These are phyloP conservation scores for Hydrophis major DNA, from an alignment of 2,797 vertebrate genomes.

Conservation along the genomic window DNA sequence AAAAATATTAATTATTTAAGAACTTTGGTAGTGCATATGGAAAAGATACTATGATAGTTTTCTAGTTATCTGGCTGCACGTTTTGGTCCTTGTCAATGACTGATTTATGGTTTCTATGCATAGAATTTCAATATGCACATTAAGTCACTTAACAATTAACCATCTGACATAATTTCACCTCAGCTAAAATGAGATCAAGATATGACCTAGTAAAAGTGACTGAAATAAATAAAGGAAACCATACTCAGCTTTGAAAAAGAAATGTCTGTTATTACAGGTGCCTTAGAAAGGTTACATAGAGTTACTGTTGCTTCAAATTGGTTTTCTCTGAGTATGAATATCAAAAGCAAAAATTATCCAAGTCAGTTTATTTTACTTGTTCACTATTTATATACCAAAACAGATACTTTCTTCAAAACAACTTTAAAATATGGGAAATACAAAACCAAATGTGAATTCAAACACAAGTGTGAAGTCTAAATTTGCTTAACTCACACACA, in stretches of 20 bases:
- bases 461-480: background rate
- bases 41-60: background rate
- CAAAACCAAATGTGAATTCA: background rate
- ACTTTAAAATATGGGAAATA: background rate
- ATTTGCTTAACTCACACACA: background rate
- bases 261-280: background rate
- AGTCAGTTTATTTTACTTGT: background rate
- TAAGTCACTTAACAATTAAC: constrained; percentile 25
- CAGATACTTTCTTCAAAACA: background rate
- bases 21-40: background rate
- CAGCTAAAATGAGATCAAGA: constrained; percentile 13
- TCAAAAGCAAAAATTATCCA: background rate
- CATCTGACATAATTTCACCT: constrained; percentile 41
- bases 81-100: background rate
- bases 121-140: constrained; percentile 20
- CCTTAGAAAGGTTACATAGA: background rate
- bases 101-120: background rate
- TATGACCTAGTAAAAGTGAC: background rate
- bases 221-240: background rate
- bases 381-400: background rate
- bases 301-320: background rate
- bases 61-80: background rate
- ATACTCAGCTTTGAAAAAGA: background rate
- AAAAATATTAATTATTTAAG: background rate
- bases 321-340: background rate